A percentile compares a stretch with the other conserved stretches of the same genome.
Evolutionary conservation across 2,888 invertebrate genomes (phyloP).

Genomic region (Idaea aversata): DNA sequence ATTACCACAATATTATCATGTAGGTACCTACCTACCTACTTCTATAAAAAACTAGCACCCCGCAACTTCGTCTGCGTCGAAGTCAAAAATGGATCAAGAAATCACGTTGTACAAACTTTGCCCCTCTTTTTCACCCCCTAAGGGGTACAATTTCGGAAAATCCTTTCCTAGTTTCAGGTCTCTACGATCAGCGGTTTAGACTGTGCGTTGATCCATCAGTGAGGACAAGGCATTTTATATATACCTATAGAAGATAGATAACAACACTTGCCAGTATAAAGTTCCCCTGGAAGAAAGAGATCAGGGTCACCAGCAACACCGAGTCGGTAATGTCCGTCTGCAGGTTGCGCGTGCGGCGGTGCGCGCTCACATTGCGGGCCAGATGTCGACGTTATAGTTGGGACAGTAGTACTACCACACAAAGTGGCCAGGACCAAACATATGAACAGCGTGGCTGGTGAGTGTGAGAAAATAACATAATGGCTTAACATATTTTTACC

Average conservation of each 20-base stretch:
- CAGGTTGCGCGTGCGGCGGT: conserved; percentile 70
- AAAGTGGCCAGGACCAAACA: neutral
- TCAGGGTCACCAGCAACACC: conserved; percentile 86
- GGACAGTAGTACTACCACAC: neutral
- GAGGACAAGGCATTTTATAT: neutral
- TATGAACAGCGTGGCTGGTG: neutral
- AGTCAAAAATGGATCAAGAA: no score
- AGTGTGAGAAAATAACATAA: neutral
- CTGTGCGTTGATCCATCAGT: no score
- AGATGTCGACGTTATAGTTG: conserved; percentile 7
- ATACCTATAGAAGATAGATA: neutral
- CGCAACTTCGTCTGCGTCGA: no score
- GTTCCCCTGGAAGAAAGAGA: conserved; percentile 87
- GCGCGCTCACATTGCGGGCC: conserved; percentile 50
- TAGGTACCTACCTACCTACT: no score
- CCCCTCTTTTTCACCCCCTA: no score
- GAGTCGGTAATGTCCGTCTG: conserved; percentile 86
- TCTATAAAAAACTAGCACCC: no score
- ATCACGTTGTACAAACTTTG: no score
- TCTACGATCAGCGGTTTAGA: no score
- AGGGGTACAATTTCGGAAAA: no score
- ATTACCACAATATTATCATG: no score
- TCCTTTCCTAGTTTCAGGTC: no score
- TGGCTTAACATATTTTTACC: no score
- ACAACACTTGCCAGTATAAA: conserved; percentile 88